A percentile compares a stretch with the other conserved stretches of the same genome.
Evolutionary conservation across 2,797 vertebrate species (phyloP).

Genomic region (Botia kubotai): DNA sequence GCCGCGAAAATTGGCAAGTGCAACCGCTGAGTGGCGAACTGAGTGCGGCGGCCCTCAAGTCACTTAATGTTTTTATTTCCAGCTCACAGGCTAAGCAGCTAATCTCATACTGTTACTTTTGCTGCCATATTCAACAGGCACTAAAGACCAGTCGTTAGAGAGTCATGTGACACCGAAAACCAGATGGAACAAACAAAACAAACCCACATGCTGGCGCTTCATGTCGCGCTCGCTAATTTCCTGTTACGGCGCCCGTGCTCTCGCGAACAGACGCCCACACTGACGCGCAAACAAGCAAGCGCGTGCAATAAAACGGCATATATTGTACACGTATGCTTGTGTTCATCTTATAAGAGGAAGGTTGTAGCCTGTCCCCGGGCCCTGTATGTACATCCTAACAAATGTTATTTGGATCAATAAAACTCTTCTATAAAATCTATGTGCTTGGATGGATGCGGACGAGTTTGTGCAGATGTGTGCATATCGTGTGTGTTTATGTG

Average conservation of each 20-base stretch:
- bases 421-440: slow-evolving; percentile 11
- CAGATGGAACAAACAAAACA: slow-evolving; percentile 45
- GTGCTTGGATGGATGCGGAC: neutral
- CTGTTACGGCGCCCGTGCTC: neutral
- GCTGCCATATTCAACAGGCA: slow-evolving; percentile 28
- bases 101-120: slow-evolving; percentile 19
- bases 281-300: neutral
- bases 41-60: slow-evolving; percentile 11
- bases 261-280: neutral
- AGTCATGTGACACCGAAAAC: slow-evolving; percentile 27
- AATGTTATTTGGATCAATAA: slow-evolving; percentile 36
- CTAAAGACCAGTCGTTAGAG: slow-evolving; percentile 35
- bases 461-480: neutral
- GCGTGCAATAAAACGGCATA: neutral
- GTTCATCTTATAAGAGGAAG: neutral
- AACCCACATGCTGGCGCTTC: slow-evolving; percentile 30
- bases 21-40: slow-evolving; percentile 12
- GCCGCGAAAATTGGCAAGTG: slow-evolving; percentile 19
- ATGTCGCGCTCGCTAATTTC: slow-evolving; percentile 15
- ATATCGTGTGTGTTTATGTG: neutral
- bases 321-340: neutral
- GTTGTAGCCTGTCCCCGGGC: neutral
- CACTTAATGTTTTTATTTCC: slow-evolving; percentile 32
- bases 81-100: slow-evolving; percentile 18
- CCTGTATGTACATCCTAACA: neutral